phyloP scores from a whole-genome alignment of 2,888 invertebrate species.

The Rhimphoctona megacephalus region DNA sequence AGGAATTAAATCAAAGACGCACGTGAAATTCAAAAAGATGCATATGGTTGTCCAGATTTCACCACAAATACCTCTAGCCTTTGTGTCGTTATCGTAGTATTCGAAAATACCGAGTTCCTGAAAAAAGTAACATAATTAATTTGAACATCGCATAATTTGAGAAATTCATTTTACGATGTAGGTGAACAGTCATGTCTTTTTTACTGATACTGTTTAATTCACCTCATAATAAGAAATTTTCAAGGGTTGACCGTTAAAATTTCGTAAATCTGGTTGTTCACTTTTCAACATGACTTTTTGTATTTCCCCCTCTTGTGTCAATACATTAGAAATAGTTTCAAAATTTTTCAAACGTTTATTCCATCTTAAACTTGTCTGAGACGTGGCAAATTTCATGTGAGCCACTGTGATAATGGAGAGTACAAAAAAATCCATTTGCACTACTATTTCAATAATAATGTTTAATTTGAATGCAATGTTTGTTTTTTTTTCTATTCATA shows the following conservation, averaged over 20 bases:
- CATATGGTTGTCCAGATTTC: conserved; percentile 73
- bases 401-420: conserved; percentile 12
- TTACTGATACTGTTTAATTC: neutral
- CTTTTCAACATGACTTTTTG: conserved; percentile 8
- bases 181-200: neutral
- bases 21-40: conserved; percentile 75
- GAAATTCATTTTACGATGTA: too few species aligned
- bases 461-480: neutral
- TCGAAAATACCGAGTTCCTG: conserved; percentile 60
- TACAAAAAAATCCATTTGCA: conserved; percentile 12
- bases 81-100: conserved; percentile 71
- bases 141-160: neutral
- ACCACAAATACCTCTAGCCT: conserved; percentile 71
- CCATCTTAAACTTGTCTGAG: conserved; percentile 40
- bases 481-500: neutral
- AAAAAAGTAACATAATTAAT: neutral
- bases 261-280: conserved; percentile 45
- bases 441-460: neutral
- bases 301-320: neutral
- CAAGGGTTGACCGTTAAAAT: conserved; percentile 66
- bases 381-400: conserved; percentile 4
- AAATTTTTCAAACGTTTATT: conserved; percentile 45
- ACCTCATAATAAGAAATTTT: conserved; percentile 70
- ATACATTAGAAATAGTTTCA: conserved; percentile 23
- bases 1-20: conserved; percentile 34